Base-by-base conservation (phyloP, 2,113 vertebrate species). In the Heteronetta atricapilla region DNA sequence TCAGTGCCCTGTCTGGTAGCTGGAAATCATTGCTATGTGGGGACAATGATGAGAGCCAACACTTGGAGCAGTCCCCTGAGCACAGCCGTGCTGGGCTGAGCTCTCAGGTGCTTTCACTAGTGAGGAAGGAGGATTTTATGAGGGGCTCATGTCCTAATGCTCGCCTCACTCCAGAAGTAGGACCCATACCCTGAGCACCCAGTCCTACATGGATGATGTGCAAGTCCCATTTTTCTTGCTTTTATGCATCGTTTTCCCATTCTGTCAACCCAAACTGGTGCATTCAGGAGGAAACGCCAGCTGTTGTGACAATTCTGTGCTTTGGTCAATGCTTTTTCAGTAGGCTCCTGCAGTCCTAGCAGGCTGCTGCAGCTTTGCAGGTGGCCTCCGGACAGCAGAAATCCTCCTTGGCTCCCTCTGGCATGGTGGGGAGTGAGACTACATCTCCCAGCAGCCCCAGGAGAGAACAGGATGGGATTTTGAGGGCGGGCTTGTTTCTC, bases 401-500 rank as follows among this genome's bases (percentile, higher is more conserved):
- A 72, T 17, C 19, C 7, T 16, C 12, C 40, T 38, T 0, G 2
- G 6, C 63, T 75, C 29, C 7, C 66, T 63, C 12, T 0, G 0
- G 72, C 38, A 46, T 16, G 22, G 46, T 0, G 22, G 66, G 62
- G 66, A 53, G 0, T 1, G 33, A 82, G 55, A 93, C 94, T 96
- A 97, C 96, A 95, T 63, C 86, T 94, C 94, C 94, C 95, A 97
- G 93, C 69, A 96, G 87, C 92, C 87, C 36, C 70, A 75, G 82
- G 62, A 89, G 72, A 52, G 58, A 95, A 86, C 72, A 36, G 59
- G 86, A 75, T 50, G 48, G 83, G 83, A 87, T 86, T 62, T 83
- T 42, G 88, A 72, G 22, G 23, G 3, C 46, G 50, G 21, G 22
- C 25, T 95, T 87, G 29, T 56, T 78, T 66, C 29, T 83, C 38